phyloP scores from a whole-genome alignment of 2,888 invertebrate genomes.

The Silvanus unidentatus region DNA sequence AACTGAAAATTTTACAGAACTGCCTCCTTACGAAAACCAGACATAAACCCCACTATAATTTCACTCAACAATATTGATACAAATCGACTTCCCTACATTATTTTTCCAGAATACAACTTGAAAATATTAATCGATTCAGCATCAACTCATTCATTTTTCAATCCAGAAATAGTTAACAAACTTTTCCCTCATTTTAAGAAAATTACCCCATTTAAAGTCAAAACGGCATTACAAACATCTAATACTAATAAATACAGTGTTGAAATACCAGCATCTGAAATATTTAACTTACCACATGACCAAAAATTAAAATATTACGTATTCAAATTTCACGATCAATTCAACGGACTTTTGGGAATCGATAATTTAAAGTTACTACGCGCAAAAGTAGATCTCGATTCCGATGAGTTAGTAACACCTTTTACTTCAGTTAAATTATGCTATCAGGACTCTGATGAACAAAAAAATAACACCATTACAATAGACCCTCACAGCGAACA shows the following conservation, averaged over 20 bases:
- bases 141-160: conserved; percentile 16
- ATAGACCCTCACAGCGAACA: conserved; percentile 11
- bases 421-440: conserved; percentile 11
- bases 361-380: conserved; percentile 1
- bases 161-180: conserved; percentile 13
- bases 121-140: conserved; percentile 16
- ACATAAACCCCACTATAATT: no score
- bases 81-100: conserved; percentile 12
- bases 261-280: neutral
- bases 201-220: conserved; percentile 11
- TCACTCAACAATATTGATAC: conserved; percentile 5
- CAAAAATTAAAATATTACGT: conserved; percentile 11
- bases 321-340: conserved; percentile 10
- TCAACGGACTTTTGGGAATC: neutral
- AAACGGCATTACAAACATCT: conserved; percentile 5
- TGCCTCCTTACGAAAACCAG: no score
- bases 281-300: neutral
- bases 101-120: conserved; percentile 17
- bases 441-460: conserved; percentile 3
- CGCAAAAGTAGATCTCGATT: neutral
- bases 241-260: neutral
- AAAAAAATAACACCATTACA: conserved; percentile 10
- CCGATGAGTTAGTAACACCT: conserved; percentile 7
- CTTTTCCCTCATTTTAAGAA: conserved; percentile 9
- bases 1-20: no score